Conservation (phyloP, 2,113 vertebrate genomes). For the Anoplopoma fimbria region DNA sequence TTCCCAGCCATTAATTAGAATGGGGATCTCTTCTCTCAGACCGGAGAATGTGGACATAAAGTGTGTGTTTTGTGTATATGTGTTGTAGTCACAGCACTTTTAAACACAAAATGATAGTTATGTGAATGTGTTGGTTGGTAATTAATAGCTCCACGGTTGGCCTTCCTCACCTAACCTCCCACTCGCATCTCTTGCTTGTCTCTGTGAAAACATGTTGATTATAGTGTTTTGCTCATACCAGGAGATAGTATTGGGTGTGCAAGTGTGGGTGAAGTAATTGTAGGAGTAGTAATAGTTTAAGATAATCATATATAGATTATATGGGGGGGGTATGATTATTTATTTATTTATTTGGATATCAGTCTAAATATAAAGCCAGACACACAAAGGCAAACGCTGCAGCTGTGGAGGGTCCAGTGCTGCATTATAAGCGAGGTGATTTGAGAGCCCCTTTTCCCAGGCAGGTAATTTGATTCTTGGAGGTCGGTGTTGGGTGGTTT, state of each 20-base stretch:
- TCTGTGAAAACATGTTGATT: slow-evolving; percentile 27
- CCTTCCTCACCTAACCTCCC: slow-evolving; percentile 3
- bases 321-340: too few species aligned
- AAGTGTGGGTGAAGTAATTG: neutral
- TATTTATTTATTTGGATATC: too few species aligned
- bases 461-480: slow-evolving; percentile 72
- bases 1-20: slow-evolving; percentile 69
- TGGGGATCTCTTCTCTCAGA: slow-evolving; percentile 13
- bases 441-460: slow-evolving; percentile 67
- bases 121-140: slow-evolving; percentile 43
- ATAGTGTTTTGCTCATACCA: slow-evolving; percentile 14
- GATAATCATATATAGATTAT: neutral
- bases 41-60: slow-evolving; percentile 7
- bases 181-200: neutral
- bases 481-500: slow-evolving; percentile 60
- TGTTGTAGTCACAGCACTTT: slow-evolving; percentile 15
- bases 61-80: slow-evolving; percentile 1
- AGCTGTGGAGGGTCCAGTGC: slow-evolving; percentile 17
- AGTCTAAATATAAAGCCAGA: slow-evolving; percentile 21
- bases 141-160: slow-evolving; percentile 50
- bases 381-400: slow-evolving; percentile 30
- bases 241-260: neutral
- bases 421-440: slow-evolving; percentile 65
- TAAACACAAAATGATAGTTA: slow-evolving; percentile 30
- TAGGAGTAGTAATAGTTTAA: neutral